Evolutionary conservation across 2,797 vertebrate species (phyloP), one percentile per base, ranked within the genome.

Genomic region (Danio choprae): DNA sequence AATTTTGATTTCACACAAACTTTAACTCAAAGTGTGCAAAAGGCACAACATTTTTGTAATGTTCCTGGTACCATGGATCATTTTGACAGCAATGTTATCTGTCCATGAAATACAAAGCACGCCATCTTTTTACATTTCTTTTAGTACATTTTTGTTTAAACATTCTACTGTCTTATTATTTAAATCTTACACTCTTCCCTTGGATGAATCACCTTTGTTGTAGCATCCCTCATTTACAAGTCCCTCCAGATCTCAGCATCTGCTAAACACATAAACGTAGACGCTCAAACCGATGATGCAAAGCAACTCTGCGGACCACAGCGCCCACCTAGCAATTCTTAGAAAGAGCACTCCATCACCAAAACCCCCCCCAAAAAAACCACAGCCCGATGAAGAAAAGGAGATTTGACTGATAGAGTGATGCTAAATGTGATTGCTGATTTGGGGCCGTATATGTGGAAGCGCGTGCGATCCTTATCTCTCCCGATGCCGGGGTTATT

Each of bases 381-480:
- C 41, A 63, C 38, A 59, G 63, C 60, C 55, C 48, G 43, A 62
- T 40, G 13, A 40, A 59, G 68, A 59, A 58, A 63, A 53, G 10
- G 65, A 62, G 77, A 36, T 58, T 71, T 80, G 85, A 86, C 51
- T 51, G 78, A 86, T 79, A 51, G 77, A 74, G 80, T 82, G 83
- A 84, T 73, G 48, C 29, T 73, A 56, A 64, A 79, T 50, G 77
- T 68, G 81, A 88, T 75, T 70, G 84, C 91, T 64, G 80, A 83
- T 84, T 86, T 74, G 74, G 81, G 69, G 77, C 83, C 85, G 86
- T 89, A 89, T 82, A 90, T 90, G 79, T 78, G 81, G 62, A 75
- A 80, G 71, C 65, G 58, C 87, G 90, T 90, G 88, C 89, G 91
- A 94, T 94, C 93, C 91, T 94, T 94, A 93, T 93, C 94, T 95